Base-by-base conservation (phyloP, 2,113 vertebrate genomes). In the Strix uralensis region DNA sequence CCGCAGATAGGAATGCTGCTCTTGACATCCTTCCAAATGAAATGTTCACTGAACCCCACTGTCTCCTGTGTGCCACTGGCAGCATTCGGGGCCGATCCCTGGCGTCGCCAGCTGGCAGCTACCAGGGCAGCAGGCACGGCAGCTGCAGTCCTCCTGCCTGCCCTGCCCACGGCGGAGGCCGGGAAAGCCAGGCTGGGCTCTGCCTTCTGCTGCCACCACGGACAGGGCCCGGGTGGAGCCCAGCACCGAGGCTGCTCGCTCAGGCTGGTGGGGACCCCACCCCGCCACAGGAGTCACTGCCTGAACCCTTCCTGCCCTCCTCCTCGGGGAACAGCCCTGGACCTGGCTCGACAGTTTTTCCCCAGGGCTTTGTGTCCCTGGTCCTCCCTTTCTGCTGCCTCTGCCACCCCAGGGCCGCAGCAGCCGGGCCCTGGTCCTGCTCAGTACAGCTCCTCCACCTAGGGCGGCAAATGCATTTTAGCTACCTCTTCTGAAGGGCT, bases 41-140 rank as follows among this genome's bases (percentile, higher is more conserved):
- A 49, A 26, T 0, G 8, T 2, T 4, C 47, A 1, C 0, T 0
- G 12, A n/a, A 55, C 13, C 6, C 23, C 7, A 4, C 59, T 0
- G 5, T 7, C 44, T 38, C 42, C 32, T 7, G 19, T 2, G 27
- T 34, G 69, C 44, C 63, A 26, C 13, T 3, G 15, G 63, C 75
- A n/a, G 59, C 32, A 22, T 10, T 17, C 8, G 2, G 42, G 10
- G 15, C 59, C 6, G 4, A 42, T 5, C 17, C 29, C 1, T 2
- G 52, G 47, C 54, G 30, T 3, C 1, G 3, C 65, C 81, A 36
- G 55, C 57, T 7, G 65, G 73, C 66, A 65, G 42, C 26, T 16
- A 5, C 15, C 47, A 1, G 30, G 20, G 47, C 29, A 20, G 58
- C 36, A 23, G 54, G 19, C 42, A 3, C 17, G 5, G 59, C 63